These are phyloP conservation scores for Ameiurus melas DNA, from an alignment of 2,113 vertebrate genomes.

Conservation along the genomic window DNA sequence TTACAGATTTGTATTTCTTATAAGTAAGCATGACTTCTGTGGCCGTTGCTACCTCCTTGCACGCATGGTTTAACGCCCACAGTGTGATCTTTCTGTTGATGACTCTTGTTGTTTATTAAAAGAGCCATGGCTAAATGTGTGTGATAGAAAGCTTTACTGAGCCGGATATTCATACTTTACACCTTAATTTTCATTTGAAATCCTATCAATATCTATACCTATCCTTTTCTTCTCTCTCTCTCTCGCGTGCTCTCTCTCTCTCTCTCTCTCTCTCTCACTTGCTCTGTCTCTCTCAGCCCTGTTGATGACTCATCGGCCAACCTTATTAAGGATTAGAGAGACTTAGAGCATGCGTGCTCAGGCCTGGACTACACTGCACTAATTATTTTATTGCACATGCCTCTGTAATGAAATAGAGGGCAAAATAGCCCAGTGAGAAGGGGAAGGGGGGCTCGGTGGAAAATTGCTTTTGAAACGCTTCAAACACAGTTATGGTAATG, in stretches of 20 bases:
- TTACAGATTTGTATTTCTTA: slow-evolving; percentile 70
- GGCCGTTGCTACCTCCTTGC: not conserved
- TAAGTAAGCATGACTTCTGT: not conserved
- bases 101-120: slow-evolving; percentile 75
- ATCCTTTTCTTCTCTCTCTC: slow-evolving; percentile 55
- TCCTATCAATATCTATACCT: slow-evolving; percentile 2
- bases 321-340: slow-evolving; percentile 78
- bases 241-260: slow-evolving; percentile 76
- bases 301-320: slow-evolving; percentile 68
- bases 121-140: slow-evolving; percentile 59
- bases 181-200: slow-evolving; percentile 67
- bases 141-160: not conserved
- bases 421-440: slow-evolving; percentile 23
- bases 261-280: slow-evolving; percentile 64
- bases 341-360: slow-evolving; percentile 73
- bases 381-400: slow-evolving; percentile 74
- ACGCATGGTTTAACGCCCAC: slow-evolving; percentile 62
- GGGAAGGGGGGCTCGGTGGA: slow-evolving; percentile 59
- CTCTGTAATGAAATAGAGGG: slow-evolving; percentile 66
- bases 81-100: slow-evolving; percentile 65
- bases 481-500: slow-evolving; percentile 52
- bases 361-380: slow-evolving; percentile 66
- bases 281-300: slow-evolving; percentile 81
- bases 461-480: slow-evolving; percentile 56
- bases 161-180: not conserved